A percentile compares a stretch with the other conserved stretches of the same genome.
phyloP scores from a whole-genome alignment of 2,888 invertebrate genomes.

The Mesorhabditis belari region DNA sequence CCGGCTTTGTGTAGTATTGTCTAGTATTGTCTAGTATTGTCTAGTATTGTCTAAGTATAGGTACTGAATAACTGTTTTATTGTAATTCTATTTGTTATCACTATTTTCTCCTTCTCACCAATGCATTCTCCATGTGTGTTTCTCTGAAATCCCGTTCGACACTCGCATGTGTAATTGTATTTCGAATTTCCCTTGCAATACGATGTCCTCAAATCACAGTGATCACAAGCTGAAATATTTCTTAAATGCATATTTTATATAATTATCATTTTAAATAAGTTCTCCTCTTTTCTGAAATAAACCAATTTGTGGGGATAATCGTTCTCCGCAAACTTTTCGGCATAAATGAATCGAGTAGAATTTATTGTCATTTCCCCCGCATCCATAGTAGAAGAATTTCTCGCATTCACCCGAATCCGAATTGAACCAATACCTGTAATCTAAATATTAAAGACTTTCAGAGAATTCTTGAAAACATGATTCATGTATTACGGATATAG shows the following conservation, averaged over 20 bases:
- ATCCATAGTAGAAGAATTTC: conserved; percentile 44
- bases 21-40: too few species aligned
- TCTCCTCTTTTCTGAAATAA: neutral
- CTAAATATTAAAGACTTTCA: neutral
- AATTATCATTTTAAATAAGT: neutral
- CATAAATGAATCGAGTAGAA: conserved; percentile 47
- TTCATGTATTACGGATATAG: neutral
- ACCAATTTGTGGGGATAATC: conserved; percentile 46
- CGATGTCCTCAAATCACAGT: conserved; percentile 43
- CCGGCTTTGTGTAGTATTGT: too few species aligned
- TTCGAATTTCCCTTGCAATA: conserved; percentile 41
- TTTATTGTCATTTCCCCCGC: conserved; percentile 46
- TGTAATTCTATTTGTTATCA: neutral
- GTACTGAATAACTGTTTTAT: too few species aligned
- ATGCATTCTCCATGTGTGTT: conserved; percentile 37
- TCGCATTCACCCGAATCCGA: conserved; percentile 37
- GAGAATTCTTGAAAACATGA: neutral
- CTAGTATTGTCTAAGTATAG: too few species aligned
- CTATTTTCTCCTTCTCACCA: conserved; percentile 27
- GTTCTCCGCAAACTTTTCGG: conserved; percentile 43
- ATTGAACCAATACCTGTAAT: conserved; percentile 34
- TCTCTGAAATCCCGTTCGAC: conserved; percentile 39
- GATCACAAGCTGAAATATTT: conserved; percentile 38
- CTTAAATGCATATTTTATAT: neutral
- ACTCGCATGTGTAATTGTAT: conserved; percentile 49